phyloP scores from a whole-genome alignment of 2,113 vertebrate genomes.

The crab-eating macaque (Macaca fascicularis) region T2T-MFA8v1.1 NC_088378.1:20867501-20868000 shows the following conservation, averaged over 20 bases:
- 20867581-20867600: background rate
- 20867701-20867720: background rate
- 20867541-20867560: constrained; percentile 3
- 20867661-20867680: constrained; percentile 22
- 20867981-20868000: background rate
- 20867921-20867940: constrained; percentile 42
- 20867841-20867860: constrained; percentile 49
- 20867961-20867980: constrained; percentile 35
- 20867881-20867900: constrained; percentile 26
- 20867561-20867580: background rate
- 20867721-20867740: constrained; percentile 3
- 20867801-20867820: background rate
- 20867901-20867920: constrained; percentile 25
- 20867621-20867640: constrained; percentile 16
- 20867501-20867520: background rate
- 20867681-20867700: constrained; percentile 44
- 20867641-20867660: constrained; percentile 7
- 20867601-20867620: background rate
- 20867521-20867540: background rate
- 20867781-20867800: background rate
- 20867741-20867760: constrained; percentile 32
- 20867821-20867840: background rate
- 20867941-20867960: constrained; percentile 24
- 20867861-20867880: constrained; percentile 34
- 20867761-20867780: background rate